Base-by-base conservation (phyloP, 2,888 invertebrate genomes). In the Megalurothrips usitatus region DNA sequence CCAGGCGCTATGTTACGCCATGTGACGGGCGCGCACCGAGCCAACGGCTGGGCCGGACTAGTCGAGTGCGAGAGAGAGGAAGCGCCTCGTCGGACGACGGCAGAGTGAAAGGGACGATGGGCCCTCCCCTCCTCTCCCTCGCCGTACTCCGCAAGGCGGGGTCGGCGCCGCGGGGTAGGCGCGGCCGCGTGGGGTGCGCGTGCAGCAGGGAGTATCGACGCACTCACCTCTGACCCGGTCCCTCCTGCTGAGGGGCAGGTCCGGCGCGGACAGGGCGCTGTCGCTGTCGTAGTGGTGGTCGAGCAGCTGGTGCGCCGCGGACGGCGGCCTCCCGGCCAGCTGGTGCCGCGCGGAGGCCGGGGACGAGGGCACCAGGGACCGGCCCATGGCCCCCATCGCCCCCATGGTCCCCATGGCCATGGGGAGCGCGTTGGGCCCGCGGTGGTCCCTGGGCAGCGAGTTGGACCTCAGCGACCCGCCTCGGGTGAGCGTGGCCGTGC, bases 231-330 rank as follows among this genome's bases (percentile, higher is more conserved):
- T 88, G 84, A 91, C 91, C 84, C 68, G 26, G 68, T 92, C 87
- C 86, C 92, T 86, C 87, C 91, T 87, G 86, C 90, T 87, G 86
- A 85, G 84, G 80, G 94, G 93, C 88, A 94, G 91, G 88, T 95
- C 95, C 26, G 94, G 94, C 28, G 94, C 94, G 80, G 94, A 94
- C 82, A 94, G 90, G 82, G 93, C 93, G 80, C 94, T 94, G 87
- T 94, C 94, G 84, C 92, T 91, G 86, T 94, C 94, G 86, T 94
- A 94, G 87, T 93, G 92, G 83, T 93, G 92, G 83, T 92, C 92
- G 23, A 89, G 86, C 78, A 91, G 87, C 78, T 90, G 87, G 52
- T 80, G 19, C 68, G 49, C 28, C 81, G 80, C 17, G 81, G 81
- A 10, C 82, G 82, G 28, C 68, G 43, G 48, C 82, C 79, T 26